Percentiles rank a stretch among this genome's conserved stretches.
phyloP scores from a whole-genome alignment of 2,888 invertebrate genomes.

The Tenthredo notha region DNA sequence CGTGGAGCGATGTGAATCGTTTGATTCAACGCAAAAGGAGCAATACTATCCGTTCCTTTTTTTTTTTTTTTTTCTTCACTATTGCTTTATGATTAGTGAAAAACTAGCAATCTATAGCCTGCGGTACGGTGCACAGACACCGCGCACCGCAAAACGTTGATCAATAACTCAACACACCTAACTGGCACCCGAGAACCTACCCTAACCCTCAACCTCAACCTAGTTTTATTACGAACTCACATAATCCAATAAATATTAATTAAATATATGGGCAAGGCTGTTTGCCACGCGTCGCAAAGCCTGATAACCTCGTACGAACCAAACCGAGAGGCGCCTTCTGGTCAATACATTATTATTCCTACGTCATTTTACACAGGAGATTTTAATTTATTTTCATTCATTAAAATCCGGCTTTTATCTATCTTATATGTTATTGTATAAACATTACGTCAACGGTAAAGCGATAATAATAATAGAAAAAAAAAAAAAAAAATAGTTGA shows the following conservation, averaged over 20 bases:
- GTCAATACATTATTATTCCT: background rate
- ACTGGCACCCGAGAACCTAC: slow-evolving; percentile 38
- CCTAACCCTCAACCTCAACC: slow-evolving; percentile 44
- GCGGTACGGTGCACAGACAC: background rate
- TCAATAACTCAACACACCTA: slow-evolving; percentile 66
- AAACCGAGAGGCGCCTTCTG: background rate
- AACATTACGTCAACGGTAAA: background rate
- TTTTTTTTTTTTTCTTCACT: too few species aligned
- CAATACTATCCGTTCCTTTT: background rate
- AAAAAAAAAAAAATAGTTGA: background rate
- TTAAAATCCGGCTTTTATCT: background rate
- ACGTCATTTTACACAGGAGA: background rate
- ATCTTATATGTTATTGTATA: background rate
- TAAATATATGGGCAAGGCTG: slow-evolving; percentile 49
- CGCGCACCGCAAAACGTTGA: slow-evolving; percentile 59
- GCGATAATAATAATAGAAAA: background rate
- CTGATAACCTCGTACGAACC: background rate
- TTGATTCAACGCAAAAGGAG: background rate
- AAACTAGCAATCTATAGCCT: background rate
- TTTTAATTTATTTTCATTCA: background rate
- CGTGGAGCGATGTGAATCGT: background rate
- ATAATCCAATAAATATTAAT: slow-evolving; percentile 57
- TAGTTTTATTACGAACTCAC: slow-evolving; percentile 42
- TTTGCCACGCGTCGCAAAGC: slow-evolving; percentile 9
- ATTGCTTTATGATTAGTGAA: background rate